phyloP scores from a whole-genome alignment of 2,113 vertebrate genomes.

The Dicrurus megarhynchus region DNA sequence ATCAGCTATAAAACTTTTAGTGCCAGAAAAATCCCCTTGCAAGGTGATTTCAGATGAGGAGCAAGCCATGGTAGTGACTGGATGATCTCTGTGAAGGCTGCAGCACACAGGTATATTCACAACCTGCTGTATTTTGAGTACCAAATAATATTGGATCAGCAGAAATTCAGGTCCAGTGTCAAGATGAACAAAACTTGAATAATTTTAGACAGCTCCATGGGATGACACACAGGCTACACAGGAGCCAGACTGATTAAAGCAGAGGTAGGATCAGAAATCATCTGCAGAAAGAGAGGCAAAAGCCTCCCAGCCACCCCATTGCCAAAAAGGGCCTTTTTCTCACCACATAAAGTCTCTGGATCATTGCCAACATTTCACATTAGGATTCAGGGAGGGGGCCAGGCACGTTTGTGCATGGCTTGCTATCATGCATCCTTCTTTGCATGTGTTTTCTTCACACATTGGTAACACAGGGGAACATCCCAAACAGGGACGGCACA shows the following conservation, averaged over 20 bases:
- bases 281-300: neutral
- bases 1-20: neutral
- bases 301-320: neutral
- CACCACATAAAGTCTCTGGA: neutral
- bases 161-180: neutral
- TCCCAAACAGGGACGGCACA: neutral
- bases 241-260: neutral
- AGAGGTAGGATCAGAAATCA: neutral
- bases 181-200: neutral
- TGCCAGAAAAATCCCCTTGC: neutral
- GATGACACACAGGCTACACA: neutral
- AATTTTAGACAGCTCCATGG: neutral
- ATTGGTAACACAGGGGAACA: neutral
- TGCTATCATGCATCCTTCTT: neutral
- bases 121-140: neutral
- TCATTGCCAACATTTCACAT: neutral
- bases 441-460: neutral
- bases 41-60: neutral
- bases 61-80: neutral
- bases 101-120: neutral
- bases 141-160: neutral
- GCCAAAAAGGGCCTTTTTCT: neutral
- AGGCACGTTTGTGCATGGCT: neutral
- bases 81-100: neutral
- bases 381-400: neutral